phyloP scores from a whole-genome alignment of 2,888 invertebrate species.

The Tortrix viridana region DNA sequence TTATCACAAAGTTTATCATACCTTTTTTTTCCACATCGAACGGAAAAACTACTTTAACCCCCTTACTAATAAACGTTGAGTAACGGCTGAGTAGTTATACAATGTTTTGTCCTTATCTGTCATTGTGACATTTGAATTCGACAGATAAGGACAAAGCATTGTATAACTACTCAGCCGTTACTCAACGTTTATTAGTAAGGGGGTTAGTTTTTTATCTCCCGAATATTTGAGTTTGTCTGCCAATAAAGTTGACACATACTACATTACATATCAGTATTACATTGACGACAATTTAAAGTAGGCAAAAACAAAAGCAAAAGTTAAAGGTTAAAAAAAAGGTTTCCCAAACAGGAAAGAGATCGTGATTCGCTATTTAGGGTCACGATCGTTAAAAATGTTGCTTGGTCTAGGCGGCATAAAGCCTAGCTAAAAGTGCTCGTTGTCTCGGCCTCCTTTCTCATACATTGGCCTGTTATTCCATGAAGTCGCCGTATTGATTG shows the following conservation, averaged over 20 bases:
- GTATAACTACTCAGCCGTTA: no score
- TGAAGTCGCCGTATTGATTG: conserved; percentile 78
- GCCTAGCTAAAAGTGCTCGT: conserved; percentile 42
- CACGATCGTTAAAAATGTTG: conserved; percentile 11
- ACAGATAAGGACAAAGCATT: no score
- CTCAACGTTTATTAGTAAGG: no score
- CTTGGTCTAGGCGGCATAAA: conserved; percentile 13
- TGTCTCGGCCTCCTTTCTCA: conserved; percentile 58
- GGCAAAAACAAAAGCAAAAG: neutral
- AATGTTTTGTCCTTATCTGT: no score
- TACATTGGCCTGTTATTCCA: conserved; percentile 72
- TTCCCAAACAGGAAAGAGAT: conserved; percentile 7
- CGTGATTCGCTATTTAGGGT: neutral
- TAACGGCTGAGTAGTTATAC: no score
- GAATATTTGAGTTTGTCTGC: no score
- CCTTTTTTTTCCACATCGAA: conserved; percentile 18
- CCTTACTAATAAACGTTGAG: conserved; percentile 3
- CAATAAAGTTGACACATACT: neutral
- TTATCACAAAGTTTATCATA: conserved; percentile 22
- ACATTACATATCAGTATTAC: conserved; percentile 5
- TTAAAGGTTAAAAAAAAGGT: no score
- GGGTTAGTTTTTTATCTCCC: no score
- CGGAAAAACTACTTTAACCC: conserved; percentile 5
- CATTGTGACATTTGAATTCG: no score
- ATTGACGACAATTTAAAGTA: neutral